phyloP scores from a whole-genome alignment of 2,113 vertebrate genomes.

The Anhinga anhinga region DNA sequence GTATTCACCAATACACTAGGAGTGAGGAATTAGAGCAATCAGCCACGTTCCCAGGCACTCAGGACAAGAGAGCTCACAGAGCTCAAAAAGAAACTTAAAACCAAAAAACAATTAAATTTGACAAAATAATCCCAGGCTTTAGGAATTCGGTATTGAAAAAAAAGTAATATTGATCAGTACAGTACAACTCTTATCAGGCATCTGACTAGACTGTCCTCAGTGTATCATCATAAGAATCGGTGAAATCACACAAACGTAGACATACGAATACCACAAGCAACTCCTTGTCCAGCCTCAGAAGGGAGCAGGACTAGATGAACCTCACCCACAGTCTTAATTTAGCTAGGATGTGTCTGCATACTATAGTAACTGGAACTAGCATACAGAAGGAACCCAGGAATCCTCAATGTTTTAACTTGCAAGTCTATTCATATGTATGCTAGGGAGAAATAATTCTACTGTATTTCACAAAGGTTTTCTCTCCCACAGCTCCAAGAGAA shows the following conservation, averaged over 20 bases:
- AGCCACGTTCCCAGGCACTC: neutral
- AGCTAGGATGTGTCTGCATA: neutral
- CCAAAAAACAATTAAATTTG: neutral
- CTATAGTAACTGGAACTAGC: neutral
- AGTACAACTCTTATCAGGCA: neutral
- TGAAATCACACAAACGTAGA: neutral
- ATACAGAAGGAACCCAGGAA: neutral
- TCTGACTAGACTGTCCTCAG: neutral
- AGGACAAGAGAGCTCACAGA: neutral
- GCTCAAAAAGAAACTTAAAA: neutral
- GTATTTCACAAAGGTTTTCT: neutral
- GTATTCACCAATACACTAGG: neutral
- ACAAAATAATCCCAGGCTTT: neutral
- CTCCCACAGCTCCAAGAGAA: neutral
- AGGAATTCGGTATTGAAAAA: neutral
- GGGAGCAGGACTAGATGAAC: neutral
- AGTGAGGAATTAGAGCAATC: neutral
- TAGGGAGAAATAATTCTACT: neutral
- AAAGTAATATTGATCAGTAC: neutral
- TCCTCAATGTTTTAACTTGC: neutral
- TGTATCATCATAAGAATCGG: neutral
- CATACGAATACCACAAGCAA: neutral
- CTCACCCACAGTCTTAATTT: constrained; percentile 16
- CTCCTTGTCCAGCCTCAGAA: constrained; percentile 23
- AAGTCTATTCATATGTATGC: neutral